These are phyloP conservation scores for Pseudomyrmex sp. DNA, from an alignment of 1,140 invertebrate species.

Conservation along the genomic window DNA sequence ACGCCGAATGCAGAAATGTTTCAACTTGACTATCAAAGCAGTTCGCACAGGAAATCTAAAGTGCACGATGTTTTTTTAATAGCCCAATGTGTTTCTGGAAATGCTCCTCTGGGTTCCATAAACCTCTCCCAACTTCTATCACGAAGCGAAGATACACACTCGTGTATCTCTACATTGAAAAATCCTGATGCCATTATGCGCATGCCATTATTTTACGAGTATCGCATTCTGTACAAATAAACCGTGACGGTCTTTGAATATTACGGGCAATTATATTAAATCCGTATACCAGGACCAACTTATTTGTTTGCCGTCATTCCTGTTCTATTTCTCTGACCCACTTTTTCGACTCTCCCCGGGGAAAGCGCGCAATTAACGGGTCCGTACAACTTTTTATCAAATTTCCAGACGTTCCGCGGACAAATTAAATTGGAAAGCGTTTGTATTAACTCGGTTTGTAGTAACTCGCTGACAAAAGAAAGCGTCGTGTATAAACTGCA, in stretches of 20 bases:
- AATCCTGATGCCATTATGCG: not conserved
- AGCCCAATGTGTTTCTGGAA: not conserved
- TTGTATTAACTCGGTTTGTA: not conserved
- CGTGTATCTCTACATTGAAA: not conserved
- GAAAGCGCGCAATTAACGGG: not conserved
- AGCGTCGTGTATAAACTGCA: conserved; percentile 5
- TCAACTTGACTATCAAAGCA: not conserved
- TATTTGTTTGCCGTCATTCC: not conserved
- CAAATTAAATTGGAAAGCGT: conserved; percentile 9
- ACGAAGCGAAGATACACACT: not conserved
- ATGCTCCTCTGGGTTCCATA: not conserved
- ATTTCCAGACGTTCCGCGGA: not conserved
- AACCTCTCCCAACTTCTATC: not conserved
- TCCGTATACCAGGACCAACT: not conserved
- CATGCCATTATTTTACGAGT: not conserved
- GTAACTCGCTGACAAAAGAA: not conserved
- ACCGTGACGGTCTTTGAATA: not conserved
- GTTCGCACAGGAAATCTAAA: conserved; percentile 7
- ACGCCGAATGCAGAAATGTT: not conserved
- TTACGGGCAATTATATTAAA: not conserved
- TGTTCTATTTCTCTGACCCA: not conserved
- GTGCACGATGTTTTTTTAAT: conserved; percentile 1
- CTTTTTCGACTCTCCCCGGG: not conserved
- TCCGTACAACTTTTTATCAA: conserved; percentile 13
- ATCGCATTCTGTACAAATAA: not conserved